phyloP scores from a whole-genome alignment of 2,888 invertebrate species.

The Hybos culiciformis region DNA sequence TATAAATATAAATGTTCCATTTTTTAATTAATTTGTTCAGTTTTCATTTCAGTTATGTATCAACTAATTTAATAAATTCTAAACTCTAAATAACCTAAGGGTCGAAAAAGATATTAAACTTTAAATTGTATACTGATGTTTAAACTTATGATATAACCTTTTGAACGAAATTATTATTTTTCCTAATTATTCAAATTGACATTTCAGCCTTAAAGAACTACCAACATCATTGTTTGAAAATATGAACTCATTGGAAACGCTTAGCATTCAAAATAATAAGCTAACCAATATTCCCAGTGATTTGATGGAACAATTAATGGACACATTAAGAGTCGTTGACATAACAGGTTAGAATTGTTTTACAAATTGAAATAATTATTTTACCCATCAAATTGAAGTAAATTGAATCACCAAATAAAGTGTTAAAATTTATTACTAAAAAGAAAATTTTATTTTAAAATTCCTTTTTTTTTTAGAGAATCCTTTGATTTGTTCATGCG shows the following conservation, averaged over 20 bases:
- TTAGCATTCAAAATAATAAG: conserved; percentile 81
- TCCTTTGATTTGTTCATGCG: conserved; percentile 75
- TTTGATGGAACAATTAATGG: conserved; percentile 77
- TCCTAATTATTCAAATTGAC: conserved; percentile 6
- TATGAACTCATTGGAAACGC: conserved; percentile 74
- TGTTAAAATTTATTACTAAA: not conserved
- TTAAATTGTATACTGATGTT: too few relatives aligned
- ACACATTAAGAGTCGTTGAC: conserved; percentile 74
- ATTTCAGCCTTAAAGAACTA: conserved; percentile 61
- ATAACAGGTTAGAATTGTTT: conserved; percentile 53
- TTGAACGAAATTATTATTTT: not conserved
- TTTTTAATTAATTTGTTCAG: too few relatives aligned
- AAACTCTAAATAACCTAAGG: too few relatives aligned
- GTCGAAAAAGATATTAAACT: too few relatives aligned
- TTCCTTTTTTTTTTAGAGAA: conserved; percentile 49
- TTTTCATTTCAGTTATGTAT: too few relatives aligned
- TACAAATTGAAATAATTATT: not conserved
- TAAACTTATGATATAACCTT: not conserved
- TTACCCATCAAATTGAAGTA: not conserved
- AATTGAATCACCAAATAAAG: not conserved
- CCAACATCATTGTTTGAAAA: conserved; percentile 78
- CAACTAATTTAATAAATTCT: too few relatives aligned
- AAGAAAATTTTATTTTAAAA: not conserved
- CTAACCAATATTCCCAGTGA: conserved; percentile 70
- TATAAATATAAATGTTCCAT: too few relatives aligned